These are phyloP conservation scores for Sciaenops ocellatus DNA, from an alignment of 2,797 vertebrate species.

Conservation along the genomic window DNA sequence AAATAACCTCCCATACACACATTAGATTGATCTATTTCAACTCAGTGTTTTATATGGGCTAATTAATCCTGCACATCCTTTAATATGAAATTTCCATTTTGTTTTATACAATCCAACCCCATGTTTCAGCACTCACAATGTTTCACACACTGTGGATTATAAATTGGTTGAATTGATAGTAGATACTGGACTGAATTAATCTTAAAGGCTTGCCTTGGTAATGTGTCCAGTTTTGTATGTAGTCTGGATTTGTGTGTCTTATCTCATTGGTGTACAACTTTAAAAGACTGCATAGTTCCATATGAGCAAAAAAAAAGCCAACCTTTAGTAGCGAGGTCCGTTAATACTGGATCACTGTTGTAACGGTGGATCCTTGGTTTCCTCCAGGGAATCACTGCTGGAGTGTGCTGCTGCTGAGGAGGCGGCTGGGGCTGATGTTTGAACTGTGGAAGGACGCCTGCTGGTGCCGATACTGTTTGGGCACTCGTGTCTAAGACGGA, in stretches of 20 bases:
- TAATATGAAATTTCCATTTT: too few species aligned
- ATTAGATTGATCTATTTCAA: too few species aligned
- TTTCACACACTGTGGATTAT: too few species aligned
- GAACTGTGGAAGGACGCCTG: not conserved
- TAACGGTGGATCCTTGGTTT: slow-evolving; percentile 47
- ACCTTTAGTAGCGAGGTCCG: slow-evolving; percentile 55
- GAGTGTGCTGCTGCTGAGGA: not conserved
- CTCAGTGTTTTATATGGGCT: too few species aligned
- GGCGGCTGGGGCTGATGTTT: not conserved
- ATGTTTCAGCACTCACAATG: too few species aligned
- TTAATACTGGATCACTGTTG: slow-evolving; percentile 63
- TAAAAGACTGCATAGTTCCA: not conserved
- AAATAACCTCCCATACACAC: too few species aligned
- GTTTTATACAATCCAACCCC: too few species aligned
- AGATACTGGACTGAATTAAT: too few species aligned
- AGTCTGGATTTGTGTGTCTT: not conserved
- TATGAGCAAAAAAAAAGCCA: not conserved
- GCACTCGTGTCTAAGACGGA: slow-evolving; percentile 18
- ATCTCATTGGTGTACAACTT: not conserved
- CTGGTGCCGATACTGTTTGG: not conserved
- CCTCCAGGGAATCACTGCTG: not conserved
- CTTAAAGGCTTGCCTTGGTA: too few species aligned
- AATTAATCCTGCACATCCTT: too few species aligned
- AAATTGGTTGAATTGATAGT: too few species aligned
- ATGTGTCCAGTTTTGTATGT: too few species aligned